phyloP scores from a whole-genome alignment of 2,113 vertebrate genomes.

The Oryzias celebensis region DNA sequence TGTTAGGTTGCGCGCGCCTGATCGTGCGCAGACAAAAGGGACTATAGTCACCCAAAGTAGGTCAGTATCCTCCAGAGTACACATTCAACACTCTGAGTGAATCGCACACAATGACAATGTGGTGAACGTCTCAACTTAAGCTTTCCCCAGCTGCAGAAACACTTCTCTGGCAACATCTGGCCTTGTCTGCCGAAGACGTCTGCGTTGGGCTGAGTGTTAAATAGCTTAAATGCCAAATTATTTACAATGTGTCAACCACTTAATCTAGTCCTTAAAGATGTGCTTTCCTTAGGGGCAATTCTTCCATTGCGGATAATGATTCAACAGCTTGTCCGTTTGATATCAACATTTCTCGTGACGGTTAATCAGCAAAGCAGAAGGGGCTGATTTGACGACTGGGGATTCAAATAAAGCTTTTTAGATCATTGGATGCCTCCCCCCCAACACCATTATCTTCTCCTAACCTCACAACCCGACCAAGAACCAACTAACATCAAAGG shows the following conservation, averaged over 20 bases:
- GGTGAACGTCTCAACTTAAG: slow-evolving; percentile 44
- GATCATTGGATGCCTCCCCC: slow-evolving; percentile 6
- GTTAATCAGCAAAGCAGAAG: slow-evolving; percentile 20
- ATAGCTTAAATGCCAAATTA: slow-evolving; percentile 42
- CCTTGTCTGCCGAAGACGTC: slow-evolving; percentile 22
- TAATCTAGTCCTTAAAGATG: slow-evolving; percentile 9
- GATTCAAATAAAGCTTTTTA: slow-evolving; percentile 19
- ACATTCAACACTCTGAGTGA: slow-evolving; percentile 49
- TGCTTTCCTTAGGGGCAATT: background rate
- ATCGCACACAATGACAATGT: slow-evolving; percentile 45
- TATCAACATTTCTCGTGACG: background rate
- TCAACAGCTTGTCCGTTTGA: slow-evolving; percentile 9
- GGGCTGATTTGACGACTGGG: slow-evolving; percentile 22
- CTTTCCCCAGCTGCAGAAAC: slow-evolving; percentile 37
- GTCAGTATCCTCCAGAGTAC: slow-evolving; percentile 57
- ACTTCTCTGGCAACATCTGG: slow-evolving; percentile 58
- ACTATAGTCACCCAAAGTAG: slow-evolving; percentile 61
- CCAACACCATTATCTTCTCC: background rate
- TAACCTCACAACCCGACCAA: background rate
- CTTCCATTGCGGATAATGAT: background rate
- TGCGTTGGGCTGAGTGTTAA: slow-evolving; percentile 17
- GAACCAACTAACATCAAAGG: too few species aligned
- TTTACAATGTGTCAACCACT: slow-evolving; percentile 34
- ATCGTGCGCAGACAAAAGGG: slow-evolving; percentile 35
- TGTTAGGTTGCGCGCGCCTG: slow-evolving; percentile 24